Base-by-base conservation (phyloP, 2,113 vertebrate genomes). In the Rynchops niger region DNA sequence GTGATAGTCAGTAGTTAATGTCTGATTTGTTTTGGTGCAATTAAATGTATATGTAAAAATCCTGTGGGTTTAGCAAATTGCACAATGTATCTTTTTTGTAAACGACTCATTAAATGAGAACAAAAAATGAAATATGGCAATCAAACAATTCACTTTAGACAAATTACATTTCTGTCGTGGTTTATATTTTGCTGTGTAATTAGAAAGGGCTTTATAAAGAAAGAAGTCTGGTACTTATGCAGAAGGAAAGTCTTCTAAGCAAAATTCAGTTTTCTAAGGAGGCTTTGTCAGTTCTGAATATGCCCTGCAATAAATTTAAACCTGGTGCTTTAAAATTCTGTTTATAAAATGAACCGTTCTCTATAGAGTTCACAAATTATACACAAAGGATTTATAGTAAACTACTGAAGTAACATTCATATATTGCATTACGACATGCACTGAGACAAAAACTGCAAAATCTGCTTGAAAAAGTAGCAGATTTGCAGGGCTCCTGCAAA, bases 261-360 rank as follows among this genome's bases (percentile, higher is more conserved):
- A 89, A 91, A 95, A 89, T 62, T 85, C 42, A n/a, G 15, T 62
- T 82, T 95, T 95, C 93, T 97, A 79, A 95, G 80, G 58, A 82
- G 90, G 49, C 86, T 93, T 96, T 95, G 96, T 97, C 85, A 92
- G 65, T 86, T 82, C 72, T 81, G 93, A 95, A 88, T 91, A 90
- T 95, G 87, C 73, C 34, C 62, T 61, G 52, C 86, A 94, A 94
- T 89, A 94, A 95, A 97, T 88, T 73, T 94, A 92, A 96, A 87
- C 67, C 34, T 58, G 70, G 67, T 79, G 63, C 89, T 95, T 96
- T 93, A 94, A 93, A 96, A 56, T 82, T 78, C 52, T 93, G 87
- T 96, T 95, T 97, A 95, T 96, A 86, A 95, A 96, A 91, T 12
- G 43, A 58, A 38, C 91, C 91, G 72, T 77, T 93, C 58, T 93